Evolutionary conservation across 2,113 vertebrate genomes (phyloP).

Genomic region (Erinaceus europaeus): DNA sequence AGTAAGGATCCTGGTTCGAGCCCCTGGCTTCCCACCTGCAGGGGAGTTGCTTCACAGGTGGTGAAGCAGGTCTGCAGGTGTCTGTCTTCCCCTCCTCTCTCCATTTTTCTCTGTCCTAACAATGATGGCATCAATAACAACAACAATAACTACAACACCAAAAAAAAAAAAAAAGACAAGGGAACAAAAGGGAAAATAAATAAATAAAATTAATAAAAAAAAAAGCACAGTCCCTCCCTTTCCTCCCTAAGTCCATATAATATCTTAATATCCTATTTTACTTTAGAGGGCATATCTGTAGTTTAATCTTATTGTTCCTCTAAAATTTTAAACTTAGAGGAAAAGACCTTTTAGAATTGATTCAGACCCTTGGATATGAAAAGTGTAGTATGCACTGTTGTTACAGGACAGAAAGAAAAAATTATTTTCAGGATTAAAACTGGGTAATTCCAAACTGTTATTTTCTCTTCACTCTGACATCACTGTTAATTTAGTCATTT

Average conservation of each 20-base stretch:
- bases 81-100: too few species aligned
- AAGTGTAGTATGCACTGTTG: not conserved
- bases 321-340: conserved; percentile 8
- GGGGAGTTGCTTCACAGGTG: too few species aligned
- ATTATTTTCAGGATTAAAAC: not conserved
- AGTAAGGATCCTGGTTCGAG: too few species aligned
- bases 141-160: too few species aligned
- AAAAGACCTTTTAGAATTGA: not conserved
- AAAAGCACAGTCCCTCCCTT: not conserved
- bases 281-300: not conserved
- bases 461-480: not conserved
- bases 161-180: too few species aligned
- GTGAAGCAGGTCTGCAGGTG: too few species aligned
- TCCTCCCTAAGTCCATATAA: not conserved
- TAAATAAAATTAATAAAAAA: too few species aligned
- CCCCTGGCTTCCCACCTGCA: too few species aligned
- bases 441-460: not conserved
- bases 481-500: not conserved
- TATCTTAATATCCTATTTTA: not conserved
- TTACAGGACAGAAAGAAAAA: not conserved
- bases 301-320: conserved; percentile 1
- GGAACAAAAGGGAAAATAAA: too few species aligned
- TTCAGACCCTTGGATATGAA: not conserved
- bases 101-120: too few species aligned
- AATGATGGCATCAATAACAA: too few species aligned